Percentiles rank a stretch among this genome's conserved stretches.
Evolutionary conservation across 1,140 invertebrate species (phyloP).

Genomic region (Popillia japonica): DNA sequence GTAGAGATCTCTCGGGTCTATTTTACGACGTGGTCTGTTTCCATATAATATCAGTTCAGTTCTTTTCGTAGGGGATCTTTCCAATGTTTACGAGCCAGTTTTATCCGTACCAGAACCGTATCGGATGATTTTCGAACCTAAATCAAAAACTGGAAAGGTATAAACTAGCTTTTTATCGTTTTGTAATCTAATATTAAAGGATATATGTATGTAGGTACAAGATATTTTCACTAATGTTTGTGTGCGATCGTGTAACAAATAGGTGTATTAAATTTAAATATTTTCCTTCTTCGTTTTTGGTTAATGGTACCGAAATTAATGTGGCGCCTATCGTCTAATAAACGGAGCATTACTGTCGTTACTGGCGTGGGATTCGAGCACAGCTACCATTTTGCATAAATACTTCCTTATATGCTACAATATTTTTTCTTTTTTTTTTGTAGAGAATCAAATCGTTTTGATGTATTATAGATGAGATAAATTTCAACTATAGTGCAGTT

Average conservation of each 20-base stretch:
- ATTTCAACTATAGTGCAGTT: no score
- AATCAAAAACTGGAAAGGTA: no score
- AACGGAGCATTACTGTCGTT: not conserved
- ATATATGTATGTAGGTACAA: no score
- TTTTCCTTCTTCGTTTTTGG: not conserved
- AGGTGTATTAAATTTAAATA: not conserved
- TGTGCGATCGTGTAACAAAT: not conserved
- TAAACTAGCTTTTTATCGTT: no score
- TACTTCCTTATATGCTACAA: no score
- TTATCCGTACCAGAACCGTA: not conserved
- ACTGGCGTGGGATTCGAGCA: not conserved
- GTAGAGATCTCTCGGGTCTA: not conserved
- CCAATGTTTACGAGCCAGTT: not conserved
- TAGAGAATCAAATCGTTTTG: no score
- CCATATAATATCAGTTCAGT: constrained; percentile 41
- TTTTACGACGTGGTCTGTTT: constrained; percentile 40
- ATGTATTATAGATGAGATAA: no score
- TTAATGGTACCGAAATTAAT: not conserved
- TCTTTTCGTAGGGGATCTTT: not conserved
- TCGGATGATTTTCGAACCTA: no score
- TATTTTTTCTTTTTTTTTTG: no score
- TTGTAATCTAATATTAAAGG: no score
- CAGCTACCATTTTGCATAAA: no score
- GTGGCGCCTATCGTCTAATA: not conserved
- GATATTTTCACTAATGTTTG: no score